Evolutionary conservation across 2,113 vertebrate genomes (phyloP).

Genomic region (Sorex araneus): DNA sequence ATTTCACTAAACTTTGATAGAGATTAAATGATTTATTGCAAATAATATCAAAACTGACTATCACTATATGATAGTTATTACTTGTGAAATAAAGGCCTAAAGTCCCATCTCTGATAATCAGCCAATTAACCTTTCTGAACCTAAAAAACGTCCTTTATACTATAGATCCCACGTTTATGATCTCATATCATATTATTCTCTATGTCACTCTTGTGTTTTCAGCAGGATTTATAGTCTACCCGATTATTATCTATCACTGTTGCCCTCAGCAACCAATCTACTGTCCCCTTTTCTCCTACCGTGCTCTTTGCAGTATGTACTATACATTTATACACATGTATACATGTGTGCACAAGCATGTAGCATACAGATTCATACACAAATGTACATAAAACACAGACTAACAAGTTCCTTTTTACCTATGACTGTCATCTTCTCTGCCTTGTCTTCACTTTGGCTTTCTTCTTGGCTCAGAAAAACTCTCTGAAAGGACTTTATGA

Average conservation of each 20-base stretch:
- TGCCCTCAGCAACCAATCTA: rapidly evolving
- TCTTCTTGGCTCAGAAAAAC: not conserved
- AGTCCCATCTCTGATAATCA: not conserved
- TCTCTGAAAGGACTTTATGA: not conserved
- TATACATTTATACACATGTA: rapidly evolving
- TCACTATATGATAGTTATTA: not conserved
- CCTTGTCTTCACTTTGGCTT: not conserved
- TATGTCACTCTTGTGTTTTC: not conserved
- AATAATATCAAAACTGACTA: not conserved
- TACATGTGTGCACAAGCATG: not conserved
- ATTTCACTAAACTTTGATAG: not conserved
- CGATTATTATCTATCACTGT: not conserved
- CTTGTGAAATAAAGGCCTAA: not conserved
- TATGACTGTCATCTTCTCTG: not conserved
- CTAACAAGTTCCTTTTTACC: not conserved
- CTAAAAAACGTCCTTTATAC: not conserved
- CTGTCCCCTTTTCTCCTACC: rapidly evolving
- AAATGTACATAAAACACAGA: not conserved
- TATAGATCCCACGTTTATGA: too few relatives aligned
- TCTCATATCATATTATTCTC: not conserved
- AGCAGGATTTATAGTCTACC: not conserved
- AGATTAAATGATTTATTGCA: not conserved
- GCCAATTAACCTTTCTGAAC: not conserved
- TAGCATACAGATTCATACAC: not conserved
- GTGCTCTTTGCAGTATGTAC: too few relatives aligned